Evolutionary conservation across 2,888 invertebrate genomes (phyloP).

Genomic region (Tromatobia lineatoria): DNA sequence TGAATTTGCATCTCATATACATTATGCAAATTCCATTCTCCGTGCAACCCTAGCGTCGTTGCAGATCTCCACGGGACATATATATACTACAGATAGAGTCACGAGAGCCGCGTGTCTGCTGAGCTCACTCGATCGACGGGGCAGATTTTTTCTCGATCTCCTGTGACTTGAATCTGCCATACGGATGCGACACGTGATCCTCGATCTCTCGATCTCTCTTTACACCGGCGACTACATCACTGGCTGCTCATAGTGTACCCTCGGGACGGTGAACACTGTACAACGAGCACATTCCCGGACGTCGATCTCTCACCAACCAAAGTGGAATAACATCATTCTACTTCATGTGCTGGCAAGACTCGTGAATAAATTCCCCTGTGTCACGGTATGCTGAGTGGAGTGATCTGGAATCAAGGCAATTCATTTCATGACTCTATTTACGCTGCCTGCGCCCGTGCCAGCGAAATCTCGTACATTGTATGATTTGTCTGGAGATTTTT

Average conservation of each 20-base stretch:
- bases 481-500: not conserved
- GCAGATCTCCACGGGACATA: slow-evolving; percentile 66
- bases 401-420: slow-evolving; percentile 33
- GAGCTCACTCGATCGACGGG: slow-evolving; percentile 23
- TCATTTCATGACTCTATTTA: slow-evolving; percentile 11
- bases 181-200: not conserved
- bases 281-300: slow-evolving; percentile 17
- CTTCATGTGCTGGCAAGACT: slow-evolving; percentile 17
- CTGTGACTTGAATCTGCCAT: not conserved
- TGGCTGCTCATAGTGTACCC: not conserved
- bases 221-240: not conserved
- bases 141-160: slow-evolving; percentile 15
- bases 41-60: slow-evolving; percentile 34
- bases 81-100: slow-evolving; percentile 48
- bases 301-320: slow-evolving; percentile 40
- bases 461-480: not conserved
- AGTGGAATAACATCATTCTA: slow-evolving; percentile 47
- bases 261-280: slow-evolving; percentile 9
- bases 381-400: slow-evolving; percentile 5
- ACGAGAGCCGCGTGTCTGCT: slow-evolving; percentile 1
- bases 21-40: slow-evolving; percentile 77
- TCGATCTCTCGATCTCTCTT: not conserved
- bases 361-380: slow-evolving; percentile 49
- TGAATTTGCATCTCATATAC: slow-evolving; percentile 78
- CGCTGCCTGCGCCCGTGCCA: not conserved